These are phyloP conservation scores for Heterohyrax brucei DNA, from an alignment of 2,797 vertebrate genomes.

Conservation along the genomic window DNA sequence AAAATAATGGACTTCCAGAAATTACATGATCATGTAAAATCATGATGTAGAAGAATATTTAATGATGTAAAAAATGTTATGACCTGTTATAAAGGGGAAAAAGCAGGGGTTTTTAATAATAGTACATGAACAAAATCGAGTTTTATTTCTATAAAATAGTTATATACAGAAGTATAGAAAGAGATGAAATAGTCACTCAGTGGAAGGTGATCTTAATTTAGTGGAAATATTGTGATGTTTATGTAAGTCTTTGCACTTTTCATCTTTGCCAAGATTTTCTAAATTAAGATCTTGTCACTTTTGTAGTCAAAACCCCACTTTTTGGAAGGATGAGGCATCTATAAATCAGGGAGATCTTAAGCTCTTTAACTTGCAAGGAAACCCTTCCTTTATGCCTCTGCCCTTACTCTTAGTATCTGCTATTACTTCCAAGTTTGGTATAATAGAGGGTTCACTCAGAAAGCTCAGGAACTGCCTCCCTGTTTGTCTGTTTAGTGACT, in stretches of 20 bases:
- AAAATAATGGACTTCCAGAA: background rate
- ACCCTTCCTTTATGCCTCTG: background rate
- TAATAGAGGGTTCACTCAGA: background rate
- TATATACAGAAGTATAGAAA: background rate
- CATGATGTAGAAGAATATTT: background rate
- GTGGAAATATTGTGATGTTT: constrained; percentile 27
- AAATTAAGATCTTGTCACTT: background rate
- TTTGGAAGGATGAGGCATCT: background rate
- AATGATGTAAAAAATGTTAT: background rate
- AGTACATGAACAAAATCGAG: background rate
- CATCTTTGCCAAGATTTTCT: constrained; percentile 29
- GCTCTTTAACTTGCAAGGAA: constrained; percentile 26
- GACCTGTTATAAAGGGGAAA: background rate
- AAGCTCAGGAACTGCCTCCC: background rate
- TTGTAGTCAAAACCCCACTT: background rate
- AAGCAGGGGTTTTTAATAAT: background rate
- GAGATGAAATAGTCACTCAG: background rate
- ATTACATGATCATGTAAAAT: background rate
- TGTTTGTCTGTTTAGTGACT: background rate
- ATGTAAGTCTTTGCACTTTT: constrained; percentile 58
- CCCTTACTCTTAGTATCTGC: background rate
- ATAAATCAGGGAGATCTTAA: background rate
- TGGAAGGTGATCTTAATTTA: constrained; percentile 3
- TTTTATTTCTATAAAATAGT: background rate
- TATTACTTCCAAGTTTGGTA: background rate